Evolutionary conservation across 2,113 vertebrate genomes (phyloP).

Genomic region (Tor tambroides): DNA sequence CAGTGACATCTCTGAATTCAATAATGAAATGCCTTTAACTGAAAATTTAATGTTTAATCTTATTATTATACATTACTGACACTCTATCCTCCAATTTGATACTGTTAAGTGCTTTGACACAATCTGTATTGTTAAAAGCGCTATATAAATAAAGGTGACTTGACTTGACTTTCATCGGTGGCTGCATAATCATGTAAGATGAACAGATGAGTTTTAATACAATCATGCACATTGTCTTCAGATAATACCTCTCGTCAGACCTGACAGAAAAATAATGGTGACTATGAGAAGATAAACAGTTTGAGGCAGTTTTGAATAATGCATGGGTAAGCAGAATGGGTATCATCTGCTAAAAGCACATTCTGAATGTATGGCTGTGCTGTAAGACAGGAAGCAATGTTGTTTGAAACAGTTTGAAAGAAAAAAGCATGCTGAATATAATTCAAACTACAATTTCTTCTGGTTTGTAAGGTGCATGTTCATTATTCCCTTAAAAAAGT

Average conservation of each 20-base stretch:
- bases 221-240: conserved; percentile 8
- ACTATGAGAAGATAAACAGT: conserved; percentile 7
- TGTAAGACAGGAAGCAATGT: not conserved
- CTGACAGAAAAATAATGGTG: not conserved
- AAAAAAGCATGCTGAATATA: not conserved
- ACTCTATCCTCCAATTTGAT: too few species aligned
- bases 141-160: too few species aligned
- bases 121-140: too few species aligned
- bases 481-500: not conserved
- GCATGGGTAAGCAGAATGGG: not conserved
- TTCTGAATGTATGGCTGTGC: not conserved
- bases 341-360: not conserved
- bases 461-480: not conserved
- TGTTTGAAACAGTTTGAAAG: not conserved
- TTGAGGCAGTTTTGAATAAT: not conserved
- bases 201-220: conserved; percentile 7
- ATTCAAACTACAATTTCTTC: not conserved
- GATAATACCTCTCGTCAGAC: not conserved
- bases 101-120: too few species aligned
- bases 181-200: not conserved
- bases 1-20: too few species aligned
- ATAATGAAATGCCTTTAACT: too few species aligned
- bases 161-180: not conserved
- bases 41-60: too few species aligned
- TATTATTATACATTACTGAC: too few species aligned